These are phyloP conservation scores for Muschampia plurimacula DNA, from an alignment of 2,888 invertebrate genomes.

Conservation along the genomic window DNA sequence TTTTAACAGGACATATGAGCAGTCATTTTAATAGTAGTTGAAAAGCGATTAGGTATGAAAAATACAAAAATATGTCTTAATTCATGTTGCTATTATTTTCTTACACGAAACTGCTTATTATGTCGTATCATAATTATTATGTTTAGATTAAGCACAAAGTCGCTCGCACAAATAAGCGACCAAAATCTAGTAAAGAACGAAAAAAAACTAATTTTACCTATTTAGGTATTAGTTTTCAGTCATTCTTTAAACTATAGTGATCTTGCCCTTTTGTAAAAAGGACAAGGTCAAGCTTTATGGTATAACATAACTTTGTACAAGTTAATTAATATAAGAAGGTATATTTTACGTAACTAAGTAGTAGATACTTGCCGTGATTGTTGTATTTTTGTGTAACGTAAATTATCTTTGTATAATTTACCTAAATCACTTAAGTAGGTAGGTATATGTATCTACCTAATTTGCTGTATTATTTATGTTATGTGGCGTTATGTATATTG, in stretches of 20 bases:
- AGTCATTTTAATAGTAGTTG: neutral
- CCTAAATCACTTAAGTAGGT: too few relatives aligned
- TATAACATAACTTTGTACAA: neutral
- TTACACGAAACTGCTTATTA: too few relatives aligned
- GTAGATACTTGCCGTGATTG: neutral
- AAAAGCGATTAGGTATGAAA: too few relatives aligned
- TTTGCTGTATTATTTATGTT: too few relatives aligned
- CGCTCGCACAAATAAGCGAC: conserved; percentile 4
- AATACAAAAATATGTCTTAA: too few relatives aligned
- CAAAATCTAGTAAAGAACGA: neutral
- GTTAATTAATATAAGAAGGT: too few relatives aligned
- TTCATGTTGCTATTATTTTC: too few relatives aligned
- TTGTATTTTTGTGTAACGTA: neutral
- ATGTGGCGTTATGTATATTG: too few relatives aligned
- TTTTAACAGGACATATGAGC: neutral
- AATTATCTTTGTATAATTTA: neutral
- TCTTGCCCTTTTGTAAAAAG: neutral
- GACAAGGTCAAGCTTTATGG: neutral
- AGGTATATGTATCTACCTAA: too few relatives aligned
- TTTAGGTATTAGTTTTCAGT: neutral
- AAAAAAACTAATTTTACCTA: neutral
- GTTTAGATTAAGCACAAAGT: neutral
- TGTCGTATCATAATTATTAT: neutral
- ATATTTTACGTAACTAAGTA: neutral
- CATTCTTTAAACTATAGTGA: neutral